A percentile compares a stretch with the other conserved stretches of the same genome.
These are phyloP conservation scores for Chironomus tentans DNA, from an alignment of 2,888 invertebrate genomes.

Conservation along the genomic window DNA sequence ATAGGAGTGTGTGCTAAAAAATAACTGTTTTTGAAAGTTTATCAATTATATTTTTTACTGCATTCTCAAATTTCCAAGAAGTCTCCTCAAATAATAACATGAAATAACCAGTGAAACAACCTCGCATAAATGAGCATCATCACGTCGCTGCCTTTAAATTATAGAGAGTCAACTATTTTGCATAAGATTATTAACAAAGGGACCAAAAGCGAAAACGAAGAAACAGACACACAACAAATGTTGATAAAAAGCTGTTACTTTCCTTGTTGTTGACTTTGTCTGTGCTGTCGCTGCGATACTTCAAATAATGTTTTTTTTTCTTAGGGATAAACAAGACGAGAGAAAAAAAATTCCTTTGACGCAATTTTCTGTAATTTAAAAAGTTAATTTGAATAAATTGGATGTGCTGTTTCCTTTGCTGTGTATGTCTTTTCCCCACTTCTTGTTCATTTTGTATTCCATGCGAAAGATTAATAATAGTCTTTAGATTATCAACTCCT, in stretches of 20 bases:
- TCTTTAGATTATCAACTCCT: neutral
- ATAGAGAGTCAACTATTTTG: constrained; percentile 8
- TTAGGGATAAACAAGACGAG: neutral
- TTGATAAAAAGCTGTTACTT: neutral
- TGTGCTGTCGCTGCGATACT: neutral
- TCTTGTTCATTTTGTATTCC: neutral
- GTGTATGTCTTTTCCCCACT: neutral
- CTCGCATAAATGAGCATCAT: neutral
- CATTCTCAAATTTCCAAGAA: too few relatives aligned
- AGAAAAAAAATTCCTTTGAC: neutral
- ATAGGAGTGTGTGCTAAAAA: too few relatives aligned
- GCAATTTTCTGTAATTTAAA: constrained; percentile 19
- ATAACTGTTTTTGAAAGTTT: too few relatives aligned
- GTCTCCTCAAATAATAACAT: too few relatives aligned
- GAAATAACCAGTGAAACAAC: too few relatives aligned
- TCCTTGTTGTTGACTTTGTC: too few relatives aligned
- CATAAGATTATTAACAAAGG: constrained; percentile 17
- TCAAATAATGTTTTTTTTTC: too few relatives aligned
- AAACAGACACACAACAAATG: neutral
- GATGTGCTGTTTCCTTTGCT: neutral
- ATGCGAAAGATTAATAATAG: neutral
- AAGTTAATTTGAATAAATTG: constrained; percentile 24
- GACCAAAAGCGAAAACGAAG: neutral
- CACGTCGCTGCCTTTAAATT: neutral
- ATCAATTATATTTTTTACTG: too few relatives aligned